Evolutionary conservation across 1,140 invertebrate genomes (phyloP), one percentile per base, ranked within the genome.

Genomic region (Caenorhabditis tropicalis): DNA sequence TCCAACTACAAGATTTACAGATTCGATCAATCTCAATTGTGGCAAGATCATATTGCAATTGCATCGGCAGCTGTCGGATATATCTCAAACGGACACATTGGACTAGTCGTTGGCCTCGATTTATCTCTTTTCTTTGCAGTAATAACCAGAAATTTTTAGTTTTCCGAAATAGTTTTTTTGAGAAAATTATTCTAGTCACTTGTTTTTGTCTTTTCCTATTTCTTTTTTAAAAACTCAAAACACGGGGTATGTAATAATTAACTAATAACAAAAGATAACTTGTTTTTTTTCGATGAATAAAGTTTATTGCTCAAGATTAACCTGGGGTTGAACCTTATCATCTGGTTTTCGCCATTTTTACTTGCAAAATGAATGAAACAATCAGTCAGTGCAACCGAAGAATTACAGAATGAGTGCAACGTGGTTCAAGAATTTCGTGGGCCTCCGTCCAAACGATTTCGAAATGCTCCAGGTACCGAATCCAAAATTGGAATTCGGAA

Each of bases 401-500:
- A 43, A 43, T 43, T 12, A 12, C 24, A 70, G 39, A 21, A 87
- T 87, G 87, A 82, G 83, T 49, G 0, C 79, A n/a, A 31, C 60
- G 19, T 87, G 86, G 86, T 70, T 87, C 53, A 87, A 87, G 33
- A 87, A 87, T 81, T 87, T 87, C 43, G 43, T 29, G 15, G 87
- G 87, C 12, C 1, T 87, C 43, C 58, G 43, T 53, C 83, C 82
- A 39, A 53, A 70, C n/a, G 87, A 87, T 19, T 85, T 87, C 46
- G 86, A 87, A 39, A 51, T 87, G 86, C 83, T 87, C 15, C 70
- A 85, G 33, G 87, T 87, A 4, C 87, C 87, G 6, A 87, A 87
- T 43, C 46, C 87, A 12, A 81, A 56, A 46, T 27, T 82, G 0
- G 87, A 87, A 65, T 87, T 87, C 51, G 49, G 86, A 56, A 85